These are phyloP conservation scores for Kradibia gibbosae DNA, from an alignment of 1,140 invertebrate species.

Conservation along the genomic window DNA sequence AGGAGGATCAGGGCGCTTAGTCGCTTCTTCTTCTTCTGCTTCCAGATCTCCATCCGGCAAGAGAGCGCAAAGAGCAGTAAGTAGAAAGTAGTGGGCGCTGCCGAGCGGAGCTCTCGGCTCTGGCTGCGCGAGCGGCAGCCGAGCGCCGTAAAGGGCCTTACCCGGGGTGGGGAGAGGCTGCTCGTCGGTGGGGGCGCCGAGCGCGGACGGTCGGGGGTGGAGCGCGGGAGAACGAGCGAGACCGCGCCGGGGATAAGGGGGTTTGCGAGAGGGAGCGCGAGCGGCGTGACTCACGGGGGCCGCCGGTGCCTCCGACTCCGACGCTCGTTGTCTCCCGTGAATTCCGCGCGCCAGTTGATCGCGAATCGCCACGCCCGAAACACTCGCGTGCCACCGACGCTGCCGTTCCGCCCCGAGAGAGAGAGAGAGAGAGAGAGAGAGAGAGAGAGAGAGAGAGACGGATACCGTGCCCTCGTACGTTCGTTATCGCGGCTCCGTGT, in stretches of 20 bases:
- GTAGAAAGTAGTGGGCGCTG: slow-evolving; percentile 20
- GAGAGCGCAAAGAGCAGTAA: background rate
- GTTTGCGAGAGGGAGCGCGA: slow-evolving; percentile 40
- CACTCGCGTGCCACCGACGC: slow-evolving; percentile 26
- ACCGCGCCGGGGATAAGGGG: slow-evolving; percentile 39
- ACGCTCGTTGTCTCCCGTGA: slow-evolving; percentile 58
- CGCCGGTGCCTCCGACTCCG: slow-evolving; percentile 61
- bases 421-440: slow-evolving; percentile 9
- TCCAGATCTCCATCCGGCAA: background rate
- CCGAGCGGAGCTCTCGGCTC: background rate
- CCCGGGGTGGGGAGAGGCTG: slow-evolving; percentile 8
- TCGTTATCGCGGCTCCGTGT: background rate
- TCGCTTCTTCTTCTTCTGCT: background rate
- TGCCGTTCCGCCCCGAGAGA: slow-evolving; percentile 26
- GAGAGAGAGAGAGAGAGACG: background rate
- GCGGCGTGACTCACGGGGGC: slow-evolving; percentile 68
- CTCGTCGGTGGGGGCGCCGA: slow-evolving; percentile 39
- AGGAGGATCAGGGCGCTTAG: background rate
- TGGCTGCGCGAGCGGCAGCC: background rate
- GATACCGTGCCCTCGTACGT: background rate
- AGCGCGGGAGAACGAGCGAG: slow-evolving; percentile 15
- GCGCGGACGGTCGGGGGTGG: slow-evolving; percentile 34
- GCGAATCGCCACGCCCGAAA: slow-evolving; percentile 71
- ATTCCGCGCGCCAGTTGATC: slow-evolving; percentile 65
- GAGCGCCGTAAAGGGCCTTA: slow-evolving; percentile 20